A percentile compares a stretch with the other conserved stretches of the same genome.
Evolutionary conservation across 2,888 invertebrate species (phyloP).

Genomic region (Epicampocera succincta): DNA sequence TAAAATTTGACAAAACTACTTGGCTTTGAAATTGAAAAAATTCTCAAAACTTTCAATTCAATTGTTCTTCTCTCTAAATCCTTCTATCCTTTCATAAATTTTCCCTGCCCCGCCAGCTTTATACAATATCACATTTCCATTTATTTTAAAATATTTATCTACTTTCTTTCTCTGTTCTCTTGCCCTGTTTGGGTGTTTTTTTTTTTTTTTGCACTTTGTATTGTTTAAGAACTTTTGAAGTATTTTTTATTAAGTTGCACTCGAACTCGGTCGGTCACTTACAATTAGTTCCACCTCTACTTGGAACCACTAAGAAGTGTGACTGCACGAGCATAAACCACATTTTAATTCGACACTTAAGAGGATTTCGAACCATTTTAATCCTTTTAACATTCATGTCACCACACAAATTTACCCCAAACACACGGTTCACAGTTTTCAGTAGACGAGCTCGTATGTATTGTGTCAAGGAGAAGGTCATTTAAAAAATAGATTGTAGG

Average conservation of each 20-base stretch:
- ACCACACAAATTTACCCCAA: neutral
- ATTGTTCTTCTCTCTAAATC: neutral
- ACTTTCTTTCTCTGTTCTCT: neutral
- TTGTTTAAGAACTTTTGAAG: conserved; percentile 42
- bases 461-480: conserved; percentile 12
- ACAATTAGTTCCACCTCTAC: conserved; percentile 31
- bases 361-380: conserved; percentile 63
- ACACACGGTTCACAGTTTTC: neutral
- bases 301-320: conserved; percentile 23
- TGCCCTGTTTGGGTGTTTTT: too few relatives aligned
- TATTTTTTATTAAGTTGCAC: conserved; percentile 42
- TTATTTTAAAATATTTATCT: neutral
- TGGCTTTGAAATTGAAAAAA: conserved; percentile 9
- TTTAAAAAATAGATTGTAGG: conserved; percentile 9
- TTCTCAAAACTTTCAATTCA: neutral
- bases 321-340: conserved; percentile 57
- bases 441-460: neutral
- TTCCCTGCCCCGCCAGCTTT: neutral
- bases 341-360: conserved; percentile 64
- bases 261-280: too few relatives aligned
- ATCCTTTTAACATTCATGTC: conserved; percentile 59
- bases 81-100: conserved; percentile 16
- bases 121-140: conserved; percentile 22
- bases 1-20: conserved; percentile 4
- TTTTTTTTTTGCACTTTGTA: neutral